These are phyloP conservation scores for Aotus griseimembra DNA, from an alignment of 2,797 vertebrate species.

Conservation along the genomic window DNA sequence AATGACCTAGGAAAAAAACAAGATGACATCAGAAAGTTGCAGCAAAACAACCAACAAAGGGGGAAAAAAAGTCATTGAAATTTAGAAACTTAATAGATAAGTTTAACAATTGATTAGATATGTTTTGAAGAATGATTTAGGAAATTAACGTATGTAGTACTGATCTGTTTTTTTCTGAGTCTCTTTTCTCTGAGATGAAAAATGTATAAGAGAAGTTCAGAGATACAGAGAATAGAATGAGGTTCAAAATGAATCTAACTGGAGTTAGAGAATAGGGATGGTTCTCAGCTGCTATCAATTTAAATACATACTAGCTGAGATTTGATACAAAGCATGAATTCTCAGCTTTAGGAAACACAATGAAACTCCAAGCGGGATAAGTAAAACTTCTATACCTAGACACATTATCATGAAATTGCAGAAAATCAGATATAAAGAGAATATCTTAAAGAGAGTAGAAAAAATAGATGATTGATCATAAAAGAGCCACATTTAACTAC, in stretches of 20 bases:
- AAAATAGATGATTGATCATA: neutral
- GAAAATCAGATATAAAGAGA: neutral
- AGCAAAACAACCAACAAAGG: neutral
- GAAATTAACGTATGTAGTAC: neutral
- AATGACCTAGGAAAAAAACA: neutral
- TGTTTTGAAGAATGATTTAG: slow-evolving; percentile 19
- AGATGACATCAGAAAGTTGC: neutral
- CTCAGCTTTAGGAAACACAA: neutral
- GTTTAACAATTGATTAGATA: neutral
- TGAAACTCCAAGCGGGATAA: neutral
- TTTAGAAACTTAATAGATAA: neutral
- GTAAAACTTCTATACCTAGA: neutral
- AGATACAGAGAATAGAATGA: neutral
- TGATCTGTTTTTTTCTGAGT: neutral
- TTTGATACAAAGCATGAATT: slow-evolving; percentile 9
- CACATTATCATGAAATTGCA: neutral
- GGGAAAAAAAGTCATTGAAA: neutral
- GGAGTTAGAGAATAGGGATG: neutral
- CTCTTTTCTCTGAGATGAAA: neutral
- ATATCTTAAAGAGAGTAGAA: neutral
- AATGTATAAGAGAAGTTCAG: neutral
- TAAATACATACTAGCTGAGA: neutral
- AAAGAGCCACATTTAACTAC: neutral
- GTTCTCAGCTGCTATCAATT: neutral
- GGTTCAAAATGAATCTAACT: neutral